A percentile compares a stretch with the other conserved stretches of the same genome.
Conservation (phyloP, 2,888 invertebrate species). For the Volucella inflata region DNA sequence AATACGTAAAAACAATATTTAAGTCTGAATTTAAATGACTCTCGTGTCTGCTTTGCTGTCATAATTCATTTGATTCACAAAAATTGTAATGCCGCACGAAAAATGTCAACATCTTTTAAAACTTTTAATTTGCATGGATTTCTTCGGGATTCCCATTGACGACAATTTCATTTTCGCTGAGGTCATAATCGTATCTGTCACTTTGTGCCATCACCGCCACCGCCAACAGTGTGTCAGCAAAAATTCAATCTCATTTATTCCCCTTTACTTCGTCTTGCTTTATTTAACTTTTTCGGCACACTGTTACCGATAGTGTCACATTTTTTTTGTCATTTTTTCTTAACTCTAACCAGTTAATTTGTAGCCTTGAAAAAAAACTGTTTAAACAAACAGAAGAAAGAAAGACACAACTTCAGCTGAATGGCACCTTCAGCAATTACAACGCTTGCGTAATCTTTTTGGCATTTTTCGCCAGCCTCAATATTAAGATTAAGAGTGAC, state of each 20-base stretch:
- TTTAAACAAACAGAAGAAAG: neutral
- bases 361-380: conserved; percentile 47
- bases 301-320: conserved; percentile 19
- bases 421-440: conserved; percentile 51
- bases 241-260: neutral
- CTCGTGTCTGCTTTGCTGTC: neutral
- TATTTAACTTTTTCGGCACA: conserved; percentile 26
- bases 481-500: conserved; percentile 56
- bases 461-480: conserved; percentile 39
- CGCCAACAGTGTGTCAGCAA: neutral
- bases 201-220: conserved; percentile 2
- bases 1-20: no score
- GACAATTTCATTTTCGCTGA: conserved; percentile 3
- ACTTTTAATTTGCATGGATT: conserved; percentile 36
- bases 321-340: conserved; percentile 22
- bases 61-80: neutral
- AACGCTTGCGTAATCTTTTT: conserved; percentile 54
- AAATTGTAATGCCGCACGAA: conserved; percentile 6
- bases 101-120: conserved; percentile 11
- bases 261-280: neutral
- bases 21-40: no score
- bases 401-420: conserved; percentile 14
- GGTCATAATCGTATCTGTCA: conserved; percentile 1
- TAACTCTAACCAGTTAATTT: conserved; percentile 9
- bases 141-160: conserved; percentile 23